Conservation (phyloP, 35 echinoderm and acorn worm species). For the Ophioderma brevispina region DNA sequence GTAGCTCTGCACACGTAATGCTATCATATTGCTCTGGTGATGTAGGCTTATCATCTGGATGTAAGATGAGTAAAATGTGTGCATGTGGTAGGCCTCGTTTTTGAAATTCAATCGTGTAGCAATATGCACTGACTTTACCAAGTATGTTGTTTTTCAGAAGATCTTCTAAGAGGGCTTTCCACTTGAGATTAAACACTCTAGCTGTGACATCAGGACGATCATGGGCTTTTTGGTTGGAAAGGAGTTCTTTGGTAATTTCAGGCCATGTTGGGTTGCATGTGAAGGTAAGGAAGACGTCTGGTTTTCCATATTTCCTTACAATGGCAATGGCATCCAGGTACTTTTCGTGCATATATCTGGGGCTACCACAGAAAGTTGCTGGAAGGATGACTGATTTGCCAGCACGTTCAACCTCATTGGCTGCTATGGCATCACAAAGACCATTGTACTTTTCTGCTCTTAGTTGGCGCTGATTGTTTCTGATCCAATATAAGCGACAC, state of each 20-base stretch:
- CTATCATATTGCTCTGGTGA: too few species aligned
- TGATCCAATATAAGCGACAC: neutral
- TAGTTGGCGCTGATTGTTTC: neutral
- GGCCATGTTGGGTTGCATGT: constrained; percentile 60
- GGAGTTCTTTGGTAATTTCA: constrained; percentile 27
- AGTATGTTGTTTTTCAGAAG: constrained; percentile 10
- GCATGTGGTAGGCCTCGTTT: constrained; percentile 58
- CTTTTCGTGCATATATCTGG: constrained; percentile 4
- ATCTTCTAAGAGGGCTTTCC: constrained; percentile 9
- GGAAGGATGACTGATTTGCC: constrained; percentile 34
- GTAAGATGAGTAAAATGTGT: constrained; percentile 20
- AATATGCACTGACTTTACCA: constrained; percentile 45
- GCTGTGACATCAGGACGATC: constrained; percentile 43
- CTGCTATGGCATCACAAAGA: constrained; percentile 17
- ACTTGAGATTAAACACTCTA: constrained; percentile 39
- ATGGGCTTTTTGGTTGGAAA: neutral
- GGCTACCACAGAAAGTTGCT: constrained; percentile 19
- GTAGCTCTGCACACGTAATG: too few species aligned
- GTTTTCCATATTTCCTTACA: constrained; percentile 37
- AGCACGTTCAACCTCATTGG: neutral
- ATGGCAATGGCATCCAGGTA: constrained; percentile 39
- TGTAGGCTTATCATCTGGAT: constrained; percentile 29
- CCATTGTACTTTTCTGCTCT: constrained; percentile 10
- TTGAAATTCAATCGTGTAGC: constrained; percentile 34
- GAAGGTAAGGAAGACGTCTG: constrained; percentile 39